Evolutionary conservation across 2,888 invertebrate genomes (phyloP), one percentile per base, ranked within the genome.

Genomic region (Drosophila helvetica): DNA sequence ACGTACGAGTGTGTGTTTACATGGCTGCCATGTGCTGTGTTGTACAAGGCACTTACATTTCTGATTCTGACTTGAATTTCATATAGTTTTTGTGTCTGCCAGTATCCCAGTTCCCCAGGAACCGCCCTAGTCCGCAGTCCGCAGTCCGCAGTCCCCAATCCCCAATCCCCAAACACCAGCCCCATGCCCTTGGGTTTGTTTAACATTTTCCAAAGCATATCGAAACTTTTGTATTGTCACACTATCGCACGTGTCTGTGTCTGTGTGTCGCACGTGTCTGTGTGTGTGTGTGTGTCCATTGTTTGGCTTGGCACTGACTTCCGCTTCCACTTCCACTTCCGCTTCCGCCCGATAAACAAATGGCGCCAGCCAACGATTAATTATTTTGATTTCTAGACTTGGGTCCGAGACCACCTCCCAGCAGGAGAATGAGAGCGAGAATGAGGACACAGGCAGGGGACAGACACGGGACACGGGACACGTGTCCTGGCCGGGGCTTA

Each of bases 321-420:
- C 83, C 83, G 87, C 77, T 85, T 85, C 82, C 83, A 27, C 27
- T 8, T 83, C 83, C 83, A 27, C 27, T 8, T 83, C 83, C 83
- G 87, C 77, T 87, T 87, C 83, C 83, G 87, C 75, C 73, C 71
- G 75, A 77, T 87, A 79, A 79, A 75, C 87, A 83, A 87, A 85
- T 87, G 83, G 87, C 83, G 83, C 83, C 83, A 83, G 72, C 67
- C 55, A 55, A 85, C 83, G 75, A 83, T 83, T 83, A 83, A 83
- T 87, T 83, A 77, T 85, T 83, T 73, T 85, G 82, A 87, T 79
- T 81, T 85, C 69, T 48, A 50, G 65, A 25, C 48, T 38, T 38
- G 27, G 47, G 47, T 61, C 52, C 43, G 47, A 54, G 27, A 9
- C 4, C 33, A 12, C 12, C 33, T 12, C 12, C 33, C 4, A 4